Conservation (phyloP, 2,888 invertebrate species). For the Trissolcus brochymenae region DNA sequence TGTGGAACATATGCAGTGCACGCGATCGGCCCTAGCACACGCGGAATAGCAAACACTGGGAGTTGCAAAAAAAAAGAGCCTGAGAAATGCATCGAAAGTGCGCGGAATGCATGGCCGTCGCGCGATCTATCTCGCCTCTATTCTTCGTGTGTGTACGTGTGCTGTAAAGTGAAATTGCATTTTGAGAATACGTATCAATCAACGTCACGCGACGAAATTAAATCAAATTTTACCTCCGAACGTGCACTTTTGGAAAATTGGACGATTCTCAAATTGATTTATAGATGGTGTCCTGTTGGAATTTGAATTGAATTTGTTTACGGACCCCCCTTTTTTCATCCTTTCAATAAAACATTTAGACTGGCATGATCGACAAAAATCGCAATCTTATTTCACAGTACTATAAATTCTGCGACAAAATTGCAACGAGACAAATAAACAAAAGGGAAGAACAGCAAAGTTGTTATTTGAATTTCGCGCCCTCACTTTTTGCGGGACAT, state of each 20-base stretch:
- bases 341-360: not conserved
- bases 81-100: conserved; percentile 73
- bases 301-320: conserved; percentile 11
- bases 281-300: conserved; percentile 6
- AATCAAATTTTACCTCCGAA: conserved; percentile 39
- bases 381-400: no score
- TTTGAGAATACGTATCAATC: conserved; percentile 55
- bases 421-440: no score
- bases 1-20: conserved; percentile 70
- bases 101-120: conserved; percentile 70
- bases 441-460: no score
- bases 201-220: conserved; percentile 42
- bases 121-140: conserved; percentile 63
- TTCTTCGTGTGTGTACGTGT: conserved; percentile 53
- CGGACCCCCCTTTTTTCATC: not conserved
- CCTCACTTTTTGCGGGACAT: no score
- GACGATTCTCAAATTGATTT: conserved; percentile 39
- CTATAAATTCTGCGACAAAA: no score
- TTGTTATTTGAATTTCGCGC: no score
- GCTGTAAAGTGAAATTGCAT: conserved; percentile 55
- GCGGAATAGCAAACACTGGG: conserved; percentile 72
- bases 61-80: conserved; percentile 61
- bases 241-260: conserved; percentile 36
- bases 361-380: not conserved
- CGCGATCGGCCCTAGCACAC: conserved; percentile 70